Evolutionary conservation across 2,888 invertebrate species (phyloP).

Genomic region (Nudaria mundana): DNA sequence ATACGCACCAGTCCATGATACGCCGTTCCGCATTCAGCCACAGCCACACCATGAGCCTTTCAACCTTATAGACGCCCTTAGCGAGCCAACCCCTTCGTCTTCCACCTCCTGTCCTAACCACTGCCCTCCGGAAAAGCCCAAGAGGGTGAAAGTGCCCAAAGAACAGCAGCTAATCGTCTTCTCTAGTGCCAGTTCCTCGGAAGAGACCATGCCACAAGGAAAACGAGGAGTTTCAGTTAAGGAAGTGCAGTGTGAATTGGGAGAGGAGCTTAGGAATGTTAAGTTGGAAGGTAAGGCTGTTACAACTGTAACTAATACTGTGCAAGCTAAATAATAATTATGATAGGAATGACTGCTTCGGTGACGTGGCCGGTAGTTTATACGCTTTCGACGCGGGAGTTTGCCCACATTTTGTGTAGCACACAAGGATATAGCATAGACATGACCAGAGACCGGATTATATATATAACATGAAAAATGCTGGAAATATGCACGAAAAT

Average conservation of each 20-base stretch:
- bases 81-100: slow-evolving; percentile 56
- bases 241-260: slow-evolving; percentile 44
- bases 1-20: slow-evolving; percentile 56
- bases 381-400: no score
- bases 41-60: slow-evolving; percentile 14
- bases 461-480: no score
- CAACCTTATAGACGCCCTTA: slow-evolving; percentile 59
- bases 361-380: no score
- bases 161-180: slow-evolving; percentile 58
- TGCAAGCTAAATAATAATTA: no score
- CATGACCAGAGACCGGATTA: no score
- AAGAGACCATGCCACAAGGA: slow-evolving; percentile 49
- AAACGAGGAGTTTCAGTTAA: slow-evolving; percentile 31
- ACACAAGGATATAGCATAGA: no score
- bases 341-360: no score
- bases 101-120: slow-evolving; percentile 47
- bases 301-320: no score
- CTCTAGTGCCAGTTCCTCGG: slow-evolving; percentile 62
- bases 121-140: slow-evolving; percentile 44
- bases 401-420: no score
- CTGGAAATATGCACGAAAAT: no score
- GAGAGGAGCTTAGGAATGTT: slow-evolving; percentile 30
- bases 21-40: slow-evolving; percentile 20
- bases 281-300: slow-evolving; percentile 39
- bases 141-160: slow-evolving; percentile 39